phyloP scores from a whole-genome alignment of 2,888 invertebrate genomes.

The Phyto melanocephala region DNA sequence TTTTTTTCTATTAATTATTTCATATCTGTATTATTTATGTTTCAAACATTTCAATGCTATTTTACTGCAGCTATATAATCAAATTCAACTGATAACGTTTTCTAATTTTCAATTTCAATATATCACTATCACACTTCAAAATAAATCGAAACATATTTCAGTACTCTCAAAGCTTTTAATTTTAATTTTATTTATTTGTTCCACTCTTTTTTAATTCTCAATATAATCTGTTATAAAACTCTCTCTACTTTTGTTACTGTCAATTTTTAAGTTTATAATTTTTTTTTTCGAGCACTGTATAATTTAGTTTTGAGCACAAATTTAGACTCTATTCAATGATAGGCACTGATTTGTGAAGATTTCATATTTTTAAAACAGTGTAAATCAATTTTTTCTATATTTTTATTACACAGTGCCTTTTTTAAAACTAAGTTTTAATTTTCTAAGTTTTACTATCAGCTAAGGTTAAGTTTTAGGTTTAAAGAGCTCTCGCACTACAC shows the following conservation, averaged over 20 bases:
- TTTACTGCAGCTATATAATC: slow-evolving; percentile 56
- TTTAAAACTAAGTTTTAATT: slow-evolving; percentile 1
- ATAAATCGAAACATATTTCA: slow-evolving; percentile 59
- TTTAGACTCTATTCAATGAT: slow-evolving; percentile 52
- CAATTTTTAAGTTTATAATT: slow-evolving; percentile 18
- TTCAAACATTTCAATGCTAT: slow-evolving; percentile 60
- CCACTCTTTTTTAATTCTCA: slow-evolving; percentile 25
- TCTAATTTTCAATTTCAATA: slow-evolving; percentile 59
- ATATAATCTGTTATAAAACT: neutral
- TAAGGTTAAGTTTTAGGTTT: slow-evolving; percentile 44
- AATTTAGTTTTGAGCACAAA: slow-evolving; percentile 60
- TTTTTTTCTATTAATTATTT: neutral
- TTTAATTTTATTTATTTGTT: slow-evolving; percentile 28
- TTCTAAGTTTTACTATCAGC: slow-evolving; percentile 48
- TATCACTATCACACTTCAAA: slow-evolving; percentile 64
- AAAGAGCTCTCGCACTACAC: slow-evolving; percentile 42
- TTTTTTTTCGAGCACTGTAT: slow-evolving; percentile 56
- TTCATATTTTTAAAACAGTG: slow-evolving; percentile 45
- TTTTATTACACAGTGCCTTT: no score
- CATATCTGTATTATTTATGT: slow-evolving; percentile 22
- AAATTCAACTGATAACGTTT: slow-evolving; percentile 59
- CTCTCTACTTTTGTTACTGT: slow-evolving; percentile 16
- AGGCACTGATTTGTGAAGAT: slow-evolving; percentile 52
- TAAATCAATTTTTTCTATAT: slow-evolving; percentile 28
- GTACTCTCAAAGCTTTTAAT: slow-evolving; percentile 60